phyloP scores from a whole-genome alignment of 2,797 vertebrate genomes.

The Tympanoctomys barrerae region DNA sequence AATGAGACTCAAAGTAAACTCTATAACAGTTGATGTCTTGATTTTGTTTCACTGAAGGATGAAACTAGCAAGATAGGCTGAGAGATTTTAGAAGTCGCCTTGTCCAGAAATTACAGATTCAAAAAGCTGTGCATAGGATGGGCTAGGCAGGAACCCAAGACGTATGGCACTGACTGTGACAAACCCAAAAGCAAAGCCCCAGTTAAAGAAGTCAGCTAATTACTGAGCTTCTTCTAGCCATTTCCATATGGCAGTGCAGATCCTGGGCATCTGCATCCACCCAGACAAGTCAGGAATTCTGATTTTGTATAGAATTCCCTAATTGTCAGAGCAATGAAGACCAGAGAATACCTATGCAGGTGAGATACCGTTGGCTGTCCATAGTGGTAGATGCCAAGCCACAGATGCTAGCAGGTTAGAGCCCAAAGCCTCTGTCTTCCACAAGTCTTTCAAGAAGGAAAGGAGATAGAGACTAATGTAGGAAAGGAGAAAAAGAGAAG shows the following conservation, averaged over 20 bases:
- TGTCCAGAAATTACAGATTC: background rate
- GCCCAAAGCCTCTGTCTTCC: background rate
- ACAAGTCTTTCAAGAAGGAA: background rate
- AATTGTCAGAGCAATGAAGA: constrained; percentile 8
- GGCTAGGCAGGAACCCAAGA: background rate
- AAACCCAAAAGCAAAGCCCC: background rate
- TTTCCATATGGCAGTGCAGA: background rate
- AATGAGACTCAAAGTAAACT: background rate
- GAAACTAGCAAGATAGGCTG: background rate
- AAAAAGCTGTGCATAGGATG: background rate
- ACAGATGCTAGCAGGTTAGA: background rate
- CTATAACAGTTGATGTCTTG: background rate
- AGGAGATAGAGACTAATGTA: background rate
- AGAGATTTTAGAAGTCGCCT: background rate
- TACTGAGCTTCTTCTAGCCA: background rate
- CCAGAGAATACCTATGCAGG: background rate
- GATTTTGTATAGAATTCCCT: background rate
- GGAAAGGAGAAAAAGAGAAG: background rate
- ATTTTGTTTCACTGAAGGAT: background rate
- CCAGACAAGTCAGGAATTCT: background rate
- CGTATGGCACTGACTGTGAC: background rate
- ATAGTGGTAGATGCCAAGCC: background rate
- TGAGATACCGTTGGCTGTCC: background rate
- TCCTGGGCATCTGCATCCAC: background rate
- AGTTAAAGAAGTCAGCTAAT: background rate